A percentile compares a stretch with the other conserved stretches of the same genome.
Evolutionary conservation across 2,797 vertebrate genomes (phyloP).

Genomic region (Vespertilio murinus): DNA sequence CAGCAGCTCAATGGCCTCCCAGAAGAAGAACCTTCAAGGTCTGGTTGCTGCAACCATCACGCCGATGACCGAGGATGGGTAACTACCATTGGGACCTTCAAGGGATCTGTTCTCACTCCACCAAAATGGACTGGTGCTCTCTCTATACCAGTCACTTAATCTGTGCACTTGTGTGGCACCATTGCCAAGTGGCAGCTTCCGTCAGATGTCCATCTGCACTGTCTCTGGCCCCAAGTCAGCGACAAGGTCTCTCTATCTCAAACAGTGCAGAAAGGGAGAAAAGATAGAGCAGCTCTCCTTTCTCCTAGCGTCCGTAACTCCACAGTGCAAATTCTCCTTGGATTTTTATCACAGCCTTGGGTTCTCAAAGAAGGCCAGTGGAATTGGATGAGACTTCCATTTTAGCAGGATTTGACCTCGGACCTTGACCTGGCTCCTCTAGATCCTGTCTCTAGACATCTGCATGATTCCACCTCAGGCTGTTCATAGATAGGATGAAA

Average conservation of each 20-base stretch:
- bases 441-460: neutral
- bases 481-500: neutral
- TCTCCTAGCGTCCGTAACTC: neutral
- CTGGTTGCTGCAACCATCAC: slow-evolving; percentile 94
- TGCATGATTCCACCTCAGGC: neutral
- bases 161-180: neutral
- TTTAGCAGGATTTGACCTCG: neutral
- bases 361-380: neutral
- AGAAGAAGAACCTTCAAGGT: slow-evolving; percentile 85
- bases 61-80: slow-evolving; percentile 92
- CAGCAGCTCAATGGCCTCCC: slow-evolving; percentile 78
- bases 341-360: neutral
- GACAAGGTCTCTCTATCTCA: neutral
- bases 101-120: neutral
- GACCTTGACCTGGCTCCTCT: neutral
- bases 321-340: neutral
- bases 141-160: neutral
- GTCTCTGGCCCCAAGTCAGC: neutral
- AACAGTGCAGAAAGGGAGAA: neutral
- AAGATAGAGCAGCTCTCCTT: neutral
- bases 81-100: slow-evolving; percentile 53
- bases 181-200: neutral
- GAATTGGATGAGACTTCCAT: neutral
- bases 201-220: neutral
- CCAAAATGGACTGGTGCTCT: neutral